Conservation (phyloP, 1,140 invertebrate genomes). For the Zaprionus vittiger region DNA sequence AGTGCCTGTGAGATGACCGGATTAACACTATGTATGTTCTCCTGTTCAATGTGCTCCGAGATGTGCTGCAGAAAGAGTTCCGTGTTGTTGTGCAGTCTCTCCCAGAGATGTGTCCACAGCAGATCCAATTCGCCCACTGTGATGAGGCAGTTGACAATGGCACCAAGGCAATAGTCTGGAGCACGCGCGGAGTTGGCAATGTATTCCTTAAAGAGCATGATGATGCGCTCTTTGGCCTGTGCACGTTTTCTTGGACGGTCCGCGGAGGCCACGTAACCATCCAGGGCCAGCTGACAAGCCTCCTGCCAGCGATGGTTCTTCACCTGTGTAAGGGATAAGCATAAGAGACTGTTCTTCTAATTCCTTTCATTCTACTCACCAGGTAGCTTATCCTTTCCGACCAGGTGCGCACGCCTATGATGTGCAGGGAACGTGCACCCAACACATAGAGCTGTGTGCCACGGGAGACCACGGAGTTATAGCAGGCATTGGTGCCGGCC, state of each 20-base stretch:
- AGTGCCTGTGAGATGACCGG: slow-evolving; percentile 89
- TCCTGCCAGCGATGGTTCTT: slow-evolving; percentile 88
- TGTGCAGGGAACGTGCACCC: slow-evolving; percentile 92
- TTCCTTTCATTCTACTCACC: slow-evolving; percentile 49
- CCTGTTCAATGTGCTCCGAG: slow-evolving; percentile 85
- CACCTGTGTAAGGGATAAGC: slow-evolving; percentile 63
- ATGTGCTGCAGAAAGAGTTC: slow-evolving; percentile 84
- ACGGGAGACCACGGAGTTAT: slow-evolving; percentile 93
- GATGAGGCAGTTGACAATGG: slow-evolving; percentile 79
- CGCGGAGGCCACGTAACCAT: slow-evolving; percentile 73
- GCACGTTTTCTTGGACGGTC: slow-evolving; percentile 71
- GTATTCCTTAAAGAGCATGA: slow-evolving; percentile 79
- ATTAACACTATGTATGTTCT: slow-evolving; percentile 85
- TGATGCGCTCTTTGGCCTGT: slow-evolving; percentile 81
- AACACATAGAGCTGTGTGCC: slow-evolving; percentile 93
- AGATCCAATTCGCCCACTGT: slow-evolving; percentile 76
- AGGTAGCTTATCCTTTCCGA: slow-evolving; percentile 90
- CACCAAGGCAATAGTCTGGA: slow-evolving; percentile 77
- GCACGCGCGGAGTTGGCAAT: slow-evolving; percentile 70
- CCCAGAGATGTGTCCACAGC: slow-evolving; percentile 85
- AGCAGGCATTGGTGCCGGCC: slow-evolving; percentile 94
- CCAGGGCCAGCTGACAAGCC: slow-evolving; percentile 85
- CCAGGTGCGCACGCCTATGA: slow-evolving; percentile 93
- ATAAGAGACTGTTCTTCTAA: background rate
- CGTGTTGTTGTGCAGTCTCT: slow-evolving; percentile 71